Percentiles rank a stretch among this genome's conserved stretches.
These are phyloP conservation scores for Ochropleura plecta DNA, from an alignment of 2,888 invertebrate species.

Conservation along the genomic window DNA sequence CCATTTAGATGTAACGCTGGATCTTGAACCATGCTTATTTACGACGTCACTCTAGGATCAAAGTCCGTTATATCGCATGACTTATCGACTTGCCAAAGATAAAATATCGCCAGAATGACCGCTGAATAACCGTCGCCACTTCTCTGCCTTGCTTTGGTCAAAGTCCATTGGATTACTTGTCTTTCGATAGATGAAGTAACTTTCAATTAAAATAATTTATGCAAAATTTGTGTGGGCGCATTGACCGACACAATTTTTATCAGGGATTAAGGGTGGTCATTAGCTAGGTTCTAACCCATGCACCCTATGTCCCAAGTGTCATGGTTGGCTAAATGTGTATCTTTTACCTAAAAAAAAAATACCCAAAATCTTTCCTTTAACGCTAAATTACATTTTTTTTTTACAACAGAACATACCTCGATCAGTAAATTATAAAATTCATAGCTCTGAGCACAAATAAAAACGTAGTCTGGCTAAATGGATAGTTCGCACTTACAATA, in stretches of 20 bases:
- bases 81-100: conserved; percentile 27
- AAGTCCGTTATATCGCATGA: conserved; percentile 33
- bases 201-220: neutral
- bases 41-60: neutral
- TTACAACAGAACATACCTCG: too few species aligned
- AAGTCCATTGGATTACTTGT: conserved; percentile 2
- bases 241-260: too few species aligned
- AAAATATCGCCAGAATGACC: conserved; percentile 4
- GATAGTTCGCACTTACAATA: neutral
- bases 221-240: neutral
- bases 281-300: too few species aligned
- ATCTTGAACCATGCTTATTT: neutral
- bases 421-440: neutral
- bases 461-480: neutral
- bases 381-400: too few species aligned
- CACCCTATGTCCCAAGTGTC: too few species aligned
- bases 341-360: too few species aligned
- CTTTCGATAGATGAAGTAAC: neutral
- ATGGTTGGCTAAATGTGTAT: too few species aligned
- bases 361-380: too few species aligned
- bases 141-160: neutral
- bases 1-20: neutral
- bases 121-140: neutral
- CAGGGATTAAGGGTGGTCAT: too few species aligned
- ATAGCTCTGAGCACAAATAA: neutral